Percentiles rank a stretch among this genome's conserved stretches.
Evolutionary conservation across 1,140 invertebrate species (phyloP).

Genomic region (Chrysoperla carnea): DNA sequence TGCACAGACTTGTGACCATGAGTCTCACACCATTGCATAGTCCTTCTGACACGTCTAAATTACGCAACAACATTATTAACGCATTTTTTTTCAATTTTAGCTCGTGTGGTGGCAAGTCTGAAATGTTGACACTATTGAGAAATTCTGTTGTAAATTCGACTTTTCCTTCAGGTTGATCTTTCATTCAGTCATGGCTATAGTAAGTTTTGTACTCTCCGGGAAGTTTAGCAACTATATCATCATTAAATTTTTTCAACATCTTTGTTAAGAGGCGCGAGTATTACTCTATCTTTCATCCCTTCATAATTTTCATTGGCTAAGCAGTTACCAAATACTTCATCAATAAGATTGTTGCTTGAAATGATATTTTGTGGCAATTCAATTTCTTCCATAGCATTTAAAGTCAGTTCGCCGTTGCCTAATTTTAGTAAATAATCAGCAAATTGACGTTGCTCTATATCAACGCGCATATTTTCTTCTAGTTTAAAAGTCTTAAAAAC

Average conservation of each 20-base stretch:
- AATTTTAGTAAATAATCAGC: too few species aligned
- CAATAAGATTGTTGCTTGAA: too few species aligned
- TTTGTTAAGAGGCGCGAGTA: slow-evolving; percentile 8
- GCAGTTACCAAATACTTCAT: too few species aligned
- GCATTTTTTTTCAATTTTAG: slow-evolving; percentile 9
- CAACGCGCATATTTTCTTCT: too few species aligned
- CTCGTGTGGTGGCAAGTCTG: slow-evolving; percentile 9
- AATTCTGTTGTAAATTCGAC: slow-evolving; percentile 8
- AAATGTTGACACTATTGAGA: slow-evolving; percentile 9
- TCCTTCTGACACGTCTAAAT: slow-evolving; percentile 6
- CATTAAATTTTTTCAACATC: slow-evolving; percentile 10
- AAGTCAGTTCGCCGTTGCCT: too few species aligned
- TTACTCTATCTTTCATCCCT: slow-evolving; percentile 7
- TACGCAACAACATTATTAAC: slow-evolving; percentile 10
- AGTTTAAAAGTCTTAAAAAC: too few species aligned
- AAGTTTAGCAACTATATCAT: slow-evolving; percentile 6
- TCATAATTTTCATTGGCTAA: slow-evolving; percentile 1
- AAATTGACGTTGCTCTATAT: too few species aligned
- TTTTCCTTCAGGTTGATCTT: slow-evolving; percentile 2
- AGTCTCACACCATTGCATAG: slow-evolving; percentile 10
- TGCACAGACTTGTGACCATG: slow-evolving; percentile 4
- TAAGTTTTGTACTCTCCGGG: slow-evolving; percentile 4
- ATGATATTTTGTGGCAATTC: too few species aligned
- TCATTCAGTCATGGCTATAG: slow-evolving; percentile 3
- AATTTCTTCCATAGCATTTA: too few species aligned